These are phyloP conservation scores for Scaptomyza tumidula DNA, from an alignment of 2,888 invertebrate genomes.

Conservation along the genomic window DNA sequence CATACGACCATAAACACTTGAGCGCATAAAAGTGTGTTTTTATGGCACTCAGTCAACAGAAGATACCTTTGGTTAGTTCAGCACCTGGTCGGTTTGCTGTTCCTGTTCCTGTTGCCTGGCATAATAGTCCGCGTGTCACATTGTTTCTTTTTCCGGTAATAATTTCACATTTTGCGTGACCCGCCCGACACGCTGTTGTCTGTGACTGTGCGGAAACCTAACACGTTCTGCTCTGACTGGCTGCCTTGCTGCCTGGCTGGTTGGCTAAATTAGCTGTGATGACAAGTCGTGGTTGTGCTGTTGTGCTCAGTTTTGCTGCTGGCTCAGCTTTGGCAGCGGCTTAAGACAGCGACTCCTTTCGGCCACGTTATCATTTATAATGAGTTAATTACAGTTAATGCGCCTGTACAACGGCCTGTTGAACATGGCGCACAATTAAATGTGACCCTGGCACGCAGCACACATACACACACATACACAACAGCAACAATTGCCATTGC, in stretches of 20 bases:
- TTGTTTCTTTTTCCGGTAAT: slow-evolving; percentile 71
- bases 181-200: neutral
- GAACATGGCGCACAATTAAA: slow-evolving; percentile 76
- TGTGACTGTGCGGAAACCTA: slow-evolving; percentile 55
- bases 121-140: slow-evolving; percentile 72
- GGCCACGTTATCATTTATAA: slow-evolving; percentile 79
- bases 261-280: slow-evolving; percentile 69
- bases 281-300: slow-evolving; percentile 44
- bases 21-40: slow-evolving; percentile 67
- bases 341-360: slow-evolving; percentile 68
- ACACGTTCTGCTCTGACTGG: slow-evolving; percentile 53
- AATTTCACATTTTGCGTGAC: slow-evolving; percentile 73
- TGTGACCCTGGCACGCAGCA: slow-evolving; percentile 69
- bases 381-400: slow-evolving; percentile 81
- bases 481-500: slow-evolving; percentile 43
- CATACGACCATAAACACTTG: slow-evolving; percentile 50
- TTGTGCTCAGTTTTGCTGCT: neutral
- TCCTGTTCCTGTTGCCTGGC: slow-evolving; percentile 34
- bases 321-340: slow-evolving; percentile 50
- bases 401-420: slow-evolving; percentile 79
- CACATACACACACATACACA: slow-evolving; percentile 6
- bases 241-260: slow-evolving; percentile 38
- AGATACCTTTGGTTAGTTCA: slow-evolving; percentile 31
- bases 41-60: slow-evolving; percentile 36
- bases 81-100: neutral